Evolutionary conservation across 2,797 vertebrate species (phyloP), one percentile per base, ranked within the genome.

Genomic region (Pempheris klunzingeri): DNA sequence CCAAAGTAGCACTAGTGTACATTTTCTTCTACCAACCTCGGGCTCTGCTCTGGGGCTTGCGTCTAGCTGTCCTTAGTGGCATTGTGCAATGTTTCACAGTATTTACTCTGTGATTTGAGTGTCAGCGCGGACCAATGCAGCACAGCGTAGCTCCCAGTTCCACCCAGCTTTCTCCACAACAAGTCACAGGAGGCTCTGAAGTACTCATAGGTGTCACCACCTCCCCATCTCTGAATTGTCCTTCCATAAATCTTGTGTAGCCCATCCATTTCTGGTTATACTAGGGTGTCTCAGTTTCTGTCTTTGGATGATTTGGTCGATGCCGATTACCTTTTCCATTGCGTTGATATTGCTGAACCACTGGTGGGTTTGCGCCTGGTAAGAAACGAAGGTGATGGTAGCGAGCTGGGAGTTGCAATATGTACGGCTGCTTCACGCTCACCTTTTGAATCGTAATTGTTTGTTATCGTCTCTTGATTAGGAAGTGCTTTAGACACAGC

Each of bases 41-140:
- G 79, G 78, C 81, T 85, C 44, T 49, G 36, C 70, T 74, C 22
- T 70, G 61, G 82, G 77, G 61, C 73, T 92, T 95, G 91, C 92
- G 94, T 93, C 90, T 94, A 78, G 74, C 85, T 87, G 75, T 87
- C 78, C 82, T 66, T 73, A 76, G 83, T 88, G 90, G 91, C 90
- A 87, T 92, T 64, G 89, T 92, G 87, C 92, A 93, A 93, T 93
- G 92, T 91, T 85, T 94, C 84, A 84, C 92, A 95, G 92, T 96
- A 94, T 96, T 96, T 90, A 88, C 85, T 90, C 91, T 95, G 90
- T 87, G 77, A 87, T 77, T 92, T 94, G 17, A 92, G 88, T 93
- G 92, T 95, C 89, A 94, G 92, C 90, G 90, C 84, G 82, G 93
- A 92, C 89, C 84, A 87, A 64, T 87, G 70, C 78, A 81, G 71